Conservation (phyloP, 64 coral and sea anemone species). For the Porites australiensis region DNA sequence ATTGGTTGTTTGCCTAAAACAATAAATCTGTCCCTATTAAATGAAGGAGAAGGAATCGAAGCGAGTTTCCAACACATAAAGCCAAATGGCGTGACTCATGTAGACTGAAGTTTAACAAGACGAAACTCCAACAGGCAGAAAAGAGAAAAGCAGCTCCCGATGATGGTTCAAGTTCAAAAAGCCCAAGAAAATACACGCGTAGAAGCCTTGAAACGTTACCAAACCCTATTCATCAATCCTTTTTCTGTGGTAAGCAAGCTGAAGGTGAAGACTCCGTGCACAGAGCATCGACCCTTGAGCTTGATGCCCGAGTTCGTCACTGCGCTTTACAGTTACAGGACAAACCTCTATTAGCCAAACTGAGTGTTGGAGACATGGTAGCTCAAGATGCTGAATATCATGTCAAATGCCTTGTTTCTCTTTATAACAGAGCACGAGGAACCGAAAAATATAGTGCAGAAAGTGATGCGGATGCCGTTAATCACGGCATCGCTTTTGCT, state of each 20-base stretch:
- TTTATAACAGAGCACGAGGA: too few relatives aligned
- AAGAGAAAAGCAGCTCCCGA: slow-evolving; percentile 58
- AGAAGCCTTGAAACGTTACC: background rate
- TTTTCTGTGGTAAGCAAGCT: slow-evolving; percentile 40
- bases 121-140: slow-evolving; percentile 43
- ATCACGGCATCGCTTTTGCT: slow-evolving; percentile 65
- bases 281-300: slow-evolving; percentile 42
- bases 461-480: slow-evolving; percentile 29
- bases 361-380: too few relatives aligned
- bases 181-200: slow-evolving; percentile 15
- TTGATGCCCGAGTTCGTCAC: slow-evolving; percentile 44
- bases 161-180: background rate
- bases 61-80: slow-evolving; percentile 6
- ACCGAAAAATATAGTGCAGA: background rate
- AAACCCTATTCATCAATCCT: slow-evolving; percentile 14
- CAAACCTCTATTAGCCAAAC: slow-evolving; percentile 38
- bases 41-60: slow-evolving; percentile 58
- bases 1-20: slow-evolving; percentile 45
- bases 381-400: too few relatives aligned
- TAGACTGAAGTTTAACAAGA: slow-evolving; percentile 65
- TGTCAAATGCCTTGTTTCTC: too few relatives aligned
- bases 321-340: too few relatives aligned
- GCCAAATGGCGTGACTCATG: slow-evolving; percentile 67
- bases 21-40: slow-evolving; percentile 40
- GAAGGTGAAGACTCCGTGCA: slow-evolving; percentile 24